phyloP scores from a whole-genome alignment of 2,113 vertebrate genomes.

The Felis catus region F.catus_Fca126_mat1.0 CM031419.1:47509001-47509500 shows the following conservation, averaged over 20 bases:
- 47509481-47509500: background rate
- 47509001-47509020: background rate
- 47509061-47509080: background rate
- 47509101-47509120: background rate
- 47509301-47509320: fast-evolving
- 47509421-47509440: background rate
- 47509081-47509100: background rate
- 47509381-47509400: background rate
- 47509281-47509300: background rate
- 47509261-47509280: background rate
- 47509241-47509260: background rate
- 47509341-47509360: background rate
- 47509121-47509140: background rate
- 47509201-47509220: background rate
- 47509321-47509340: background rate
- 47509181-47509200: background rate
- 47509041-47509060: background rate
- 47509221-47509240: background rate
- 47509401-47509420: background rate
- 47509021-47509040: background rate
- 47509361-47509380: background rate
- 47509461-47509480: background rate
- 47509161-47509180: background rate
- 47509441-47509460: background rate
- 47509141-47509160: background rate